Evolutionary conservation across 2,888 invertebrate species (phyloP).

Genomic region (Gonocerus acuteangulatus): DNA sequence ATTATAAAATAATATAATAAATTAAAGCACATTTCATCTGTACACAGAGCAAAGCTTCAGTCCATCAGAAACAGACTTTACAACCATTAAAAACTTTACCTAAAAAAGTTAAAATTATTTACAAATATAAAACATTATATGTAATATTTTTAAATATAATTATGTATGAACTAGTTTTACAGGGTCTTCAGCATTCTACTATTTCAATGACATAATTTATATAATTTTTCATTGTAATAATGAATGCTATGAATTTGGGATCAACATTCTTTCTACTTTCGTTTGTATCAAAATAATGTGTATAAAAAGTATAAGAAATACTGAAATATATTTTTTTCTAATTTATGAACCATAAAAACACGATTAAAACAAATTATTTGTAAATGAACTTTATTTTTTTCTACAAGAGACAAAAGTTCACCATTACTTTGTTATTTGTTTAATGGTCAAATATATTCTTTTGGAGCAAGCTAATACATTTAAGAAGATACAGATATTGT

Average conservation of each 20-base stretch:
- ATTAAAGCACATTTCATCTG: slow-evolving; percentile 6
- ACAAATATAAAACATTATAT: background rate
- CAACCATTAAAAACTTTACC: slow-evolving; percentile 10
- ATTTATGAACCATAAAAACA: no score
- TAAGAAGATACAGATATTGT: no score
- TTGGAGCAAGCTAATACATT: no score
- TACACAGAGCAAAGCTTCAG: slow-evolving; percentile 12
- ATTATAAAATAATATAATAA: slow-evolving; percentile 12
- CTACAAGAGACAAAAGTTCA: no score
- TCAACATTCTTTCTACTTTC: no score
- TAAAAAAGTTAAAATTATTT: slow-evolving; percentile 9
- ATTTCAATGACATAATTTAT: background rate
- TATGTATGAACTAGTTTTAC: background rate
- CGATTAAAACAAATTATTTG: background rate
- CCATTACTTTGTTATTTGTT: no score
- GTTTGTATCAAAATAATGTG: background rate
- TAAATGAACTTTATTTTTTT: no score
- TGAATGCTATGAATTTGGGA: background rate
- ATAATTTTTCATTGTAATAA: slow-evolving; percentile 2
- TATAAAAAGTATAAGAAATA: background rate
- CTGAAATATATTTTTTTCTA: background rate
- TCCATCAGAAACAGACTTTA: slow-evolving; percentile 7
- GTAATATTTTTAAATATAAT: background rate
- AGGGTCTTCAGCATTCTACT: background rate
- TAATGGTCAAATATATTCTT: no score